Evolutionary conservation across 2,888 invertebrate species (phyloP).

Genomic region (Capitulum mitella): DNA sequence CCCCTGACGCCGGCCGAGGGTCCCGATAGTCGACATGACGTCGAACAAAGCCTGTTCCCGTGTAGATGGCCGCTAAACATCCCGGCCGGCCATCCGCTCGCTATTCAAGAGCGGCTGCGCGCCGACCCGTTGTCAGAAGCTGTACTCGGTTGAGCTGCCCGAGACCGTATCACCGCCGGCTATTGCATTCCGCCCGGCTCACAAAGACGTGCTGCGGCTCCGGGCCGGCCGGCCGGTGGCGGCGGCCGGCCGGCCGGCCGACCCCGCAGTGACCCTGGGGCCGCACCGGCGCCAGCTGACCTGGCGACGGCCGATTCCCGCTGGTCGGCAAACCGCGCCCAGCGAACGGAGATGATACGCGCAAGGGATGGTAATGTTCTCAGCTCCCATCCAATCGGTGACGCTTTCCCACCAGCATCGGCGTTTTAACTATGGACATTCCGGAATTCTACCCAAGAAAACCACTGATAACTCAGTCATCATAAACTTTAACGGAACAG

Average conservation of each 20-base stretch:
- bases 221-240: neutral
- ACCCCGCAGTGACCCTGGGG: neutral
- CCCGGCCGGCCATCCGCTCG: neutral
- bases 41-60: conserved; percentile 9
- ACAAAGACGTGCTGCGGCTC: neutral
- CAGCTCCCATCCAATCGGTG: too few relatives aligned
- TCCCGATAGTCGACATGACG: neutral
- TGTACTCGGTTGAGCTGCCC: neutral
- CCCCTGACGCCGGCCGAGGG: neutral
- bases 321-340: too few relatives aligned
- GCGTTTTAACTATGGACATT: too few relatives aligned
- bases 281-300: neutral
- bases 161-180: conserved; percentile 1
- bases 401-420: too few relatives aligned
- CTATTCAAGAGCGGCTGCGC: neutral
- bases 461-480: too few relatives aligned
- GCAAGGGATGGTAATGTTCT: too few relatives aligned
- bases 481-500: too few relatives aligned
- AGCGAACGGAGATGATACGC: too few relatives aligned
- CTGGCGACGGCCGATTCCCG: too few relatives aligned
- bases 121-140: neutral
- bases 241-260: neutral
- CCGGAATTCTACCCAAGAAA: too few relatives aligned
- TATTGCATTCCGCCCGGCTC: conserved; percentile 8
- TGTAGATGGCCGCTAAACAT: neutral